Evolutionary conservation across 2,888 invertebrate genomes (phyloP).

Genomic region (Drosophila dives): DNA sequence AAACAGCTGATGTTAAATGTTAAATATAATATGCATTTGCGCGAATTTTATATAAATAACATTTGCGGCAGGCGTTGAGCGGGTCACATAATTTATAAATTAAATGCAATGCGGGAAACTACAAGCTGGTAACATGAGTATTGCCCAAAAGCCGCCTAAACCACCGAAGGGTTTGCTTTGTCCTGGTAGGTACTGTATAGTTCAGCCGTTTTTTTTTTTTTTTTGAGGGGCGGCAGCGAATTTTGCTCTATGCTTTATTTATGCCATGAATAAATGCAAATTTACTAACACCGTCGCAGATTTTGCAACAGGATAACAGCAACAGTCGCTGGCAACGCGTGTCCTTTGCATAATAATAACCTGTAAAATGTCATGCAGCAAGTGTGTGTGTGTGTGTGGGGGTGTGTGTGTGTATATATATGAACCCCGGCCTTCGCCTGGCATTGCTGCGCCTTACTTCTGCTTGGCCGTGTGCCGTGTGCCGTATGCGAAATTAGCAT

Average conservation of each 20-base stretch:
- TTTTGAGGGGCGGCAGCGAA: background rate
- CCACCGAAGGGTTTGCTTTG: background rate
- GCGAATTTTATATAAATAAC: slow-evolving; percentile 45
- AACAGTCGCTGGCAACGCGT: slow-evolving; percentile 57
- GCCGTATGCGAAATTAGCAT: slow-evolving; percentile 68
- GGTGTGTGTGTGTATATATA: slow-evolving; percentile 11
- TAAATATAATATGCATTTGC: slow-evolving; percentile 59
- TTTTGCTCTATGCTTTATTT: slow-evolving; percentile 61
- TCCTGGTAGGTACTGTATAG: slow-evolving; percentile 1
- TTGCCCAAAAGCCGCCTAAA: background rate
- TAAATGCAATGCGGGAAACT: slow-evolving; percentile 37
- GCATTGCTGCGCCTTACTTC: slow-evolving; percentile 16
- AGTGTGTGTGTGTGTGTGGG: slow-evolving; percentile 22
- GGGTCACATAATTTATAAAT: slow-evolving; percentile 44
- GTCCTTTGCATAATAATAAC: slow-evolving; percentile 78
- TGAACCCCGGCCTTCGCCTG: slow-evolving; percentile 13
- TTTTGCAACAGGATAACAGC: slow-evolving; percentile 67
- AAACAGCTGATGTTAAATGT: slow-evolving; percentile 46
- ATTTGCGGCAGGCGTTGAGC: slow-evolving; percentile 49
- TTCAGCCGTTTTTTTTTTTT: slow-evolving; percentile 31
- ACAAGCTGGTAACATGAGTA: slow-evolving; percentile 18
- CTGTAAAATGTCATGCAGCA: slow-evolving; percentile 74
- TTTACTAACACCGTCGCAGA: slow-evolving; percentile 70
- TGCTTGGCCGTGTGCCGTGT: slow-evolving; percentile 24
- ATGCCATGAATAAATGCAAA: slow-evolving; percentile 77